These are phyloP conservation scores for Petrolisthes manimaculis DNA, from an alignment of 2,888 invertebrate genomes.

Conservation along the genomic window DNA sequence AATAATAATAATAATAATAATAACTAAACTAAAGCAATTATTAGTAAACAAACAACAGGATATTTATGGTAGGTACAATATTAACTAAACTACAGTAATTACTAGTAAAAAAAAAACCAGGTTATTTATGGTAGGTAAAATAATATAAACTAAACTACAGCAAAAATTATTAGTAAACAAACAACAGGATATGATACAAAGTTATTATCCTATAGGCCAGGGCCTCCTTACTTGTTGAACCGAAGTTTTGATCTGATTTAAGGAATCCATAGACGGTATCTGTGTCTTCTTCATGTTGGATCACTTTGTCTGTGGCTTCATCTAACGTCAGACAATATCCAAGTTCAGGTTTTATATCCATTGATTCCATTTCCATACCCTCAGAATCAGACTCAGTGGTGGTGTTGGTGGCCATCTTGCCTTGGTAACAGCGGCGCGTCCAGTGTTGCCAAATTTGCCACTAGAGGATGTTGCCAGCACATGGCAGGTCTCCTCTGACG, in stretches of 20 bases:
- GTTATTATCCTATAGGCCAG: too few relatives aligned
- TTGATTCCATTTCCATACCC: too few relatives aligned
- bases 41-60: too few relatives aligned
- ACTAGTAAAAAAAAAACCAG: too few relatives aligned
- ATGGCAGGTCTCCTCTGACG: not conserved
- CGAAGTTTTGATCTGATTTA: constrained; percentile 25
- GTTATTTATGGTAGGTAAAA: not conserved
- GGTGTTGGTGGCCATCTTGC: constrained; percentile 35
- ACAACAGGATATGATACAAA: too few relatives aligned
- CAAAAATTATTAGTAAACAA: not conserved
- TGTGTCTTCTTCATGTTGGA: constrained; percentile 22
- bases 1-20: too few relatives aligned
- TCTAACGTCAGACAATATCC: constrained; percentile 19
- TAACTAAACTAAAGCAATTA: too few relatives aligned
- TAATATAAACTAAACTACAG: too few relatives aligned
- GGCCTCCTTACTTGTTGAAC: constrained; percentile 18
- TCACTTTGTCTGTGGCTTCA: constrained; percentile 14
- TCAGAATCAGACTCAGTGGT: not conserved
- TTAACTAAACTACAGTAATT: too few relatives aligned
- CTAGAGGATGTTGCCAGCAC: constrained; percentile 2
- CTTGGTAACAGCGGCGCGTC: constrained; percentile 36
- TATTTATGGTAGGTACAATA: too few relatives aligned
- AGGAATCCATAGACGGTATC: constrained; percentile 15
- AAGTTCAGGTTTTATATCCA: constrained; percentile 20
- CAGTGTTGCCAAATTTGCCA: not conserved